Evolutionary conservation across 2,888 invertebrate species (phyloP), one percentile per base, ranked within the genome.

Genomic region (Drosophila algonquin): DNA sequence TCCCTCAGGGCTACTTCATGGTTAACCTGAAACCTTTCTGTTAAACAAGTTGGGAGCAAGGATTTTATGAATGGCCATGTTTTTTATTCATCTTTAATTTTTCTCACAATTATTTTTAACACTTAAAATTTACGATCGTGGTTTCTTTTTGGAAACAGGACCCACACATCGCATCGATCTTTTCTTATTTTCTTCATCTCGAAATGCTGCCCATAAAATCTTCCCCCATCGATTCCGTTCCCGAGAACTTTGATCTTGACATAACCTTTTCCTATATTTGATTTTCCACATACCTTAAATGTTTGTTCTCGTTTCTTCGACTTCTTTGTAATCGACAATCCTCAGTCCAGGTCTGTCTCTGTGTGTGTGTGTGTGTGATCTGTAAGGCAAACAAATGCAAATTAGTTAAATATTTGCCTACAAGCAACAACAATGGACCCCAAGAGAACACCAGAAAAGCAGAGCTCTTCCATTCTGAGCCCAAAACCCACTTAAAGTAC

Each of bases 401-500:
- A 83, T 81, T 83, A 86, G 81, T 73, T 81, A 86, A 82, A 82
- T 79, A 82, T 86, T 86, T 68, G 79, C 60, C 64, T 57, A 56
- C 40, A 21, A 32, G 40, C 51, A 61, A 45, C 61, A 64, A 63
- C 57, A 77, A 69, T 77, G 63, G 55, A 53, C 55, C 61, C 62
- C 14, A 40, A 40, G 14, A 40, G 40, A 40, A 2, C 40, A 40
- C 14, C 12, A 35, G 44, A 40, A 27, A 6, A 21, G 21, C 0
- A 5, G 35, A 47, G 44, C 8, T 8, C 18, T 21, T 32, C 51
- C 51, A 69, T 69, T 69, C 58, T 82, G 82, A 72, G 83, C 87
- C 81, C 86, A 77, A 83, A 83, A 83, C 82, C 82, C 84, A 83
- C 87, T 83, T 83, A 73, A 75, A 81, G 77, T 77, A 82, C 61